Percentiles rank a stretch among this genome's conserved stretches.
These are phyloP conservation scores for Sthenelais limicola DNA, from an alignment of 2,888 invertebrate genomes.

Conservation along the genomic window DNA sequence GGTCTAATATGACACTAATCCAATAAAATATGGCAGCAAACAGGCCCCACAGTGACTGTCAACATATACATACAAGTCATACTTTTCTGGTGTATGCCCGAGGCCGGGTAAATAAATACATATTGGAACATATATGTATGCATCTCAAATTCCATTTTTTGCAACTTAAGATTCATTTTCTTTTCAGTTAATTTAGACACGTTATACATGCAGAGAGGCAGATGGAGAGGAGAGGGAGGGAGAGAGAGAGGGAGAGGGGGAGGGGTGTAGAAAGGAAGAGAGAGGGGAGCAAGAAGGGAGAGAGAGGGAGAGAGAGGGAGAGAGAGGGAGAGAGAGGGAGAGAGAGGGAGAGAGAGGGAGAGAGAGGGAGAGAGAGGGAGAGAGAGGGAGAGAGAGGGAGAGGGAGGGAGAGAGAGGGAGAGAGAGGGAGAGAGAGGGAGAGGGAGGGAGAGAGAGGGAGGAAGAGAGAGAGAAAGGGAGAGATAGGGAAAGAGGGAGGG, in stretches of 20 bases:
- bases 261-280: neutral
- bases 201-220: too few relatives aligned
- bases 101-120: too few relatives aligned
- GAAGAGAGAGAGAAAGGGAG: neutral
- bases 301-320: neutral
- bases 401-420: neutral
- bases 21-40: too few relatives aligned
- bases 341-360: neutral
- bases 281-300: neutral
- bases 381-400: neutral
- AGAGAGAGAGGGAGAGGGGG: neutral
- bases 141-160: too few relatives aligned
- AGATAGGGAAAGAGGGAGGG: too few relatives aligned
- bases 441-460: neutral
- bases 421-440: neutral
- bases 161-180: too few relatives aligned
- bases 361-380: neutral
- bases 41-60: too few relatives aligned
- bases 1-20: too few relatives aligned
- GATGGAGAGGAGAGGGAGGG: constrained; percentile 7
- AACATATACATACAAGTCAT: too few relatives aligned
- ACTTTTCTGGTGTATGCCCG: too few relatives aligned
- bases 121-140: too few relatives aligned
- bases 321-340: neutral
- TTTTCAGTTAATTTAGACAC: too few relatives aligned